Evolutionary conservation across 2,888 invertebrate genomes (phyloP).

Genomic region (Cataglyphis altisquamis): DNA sequence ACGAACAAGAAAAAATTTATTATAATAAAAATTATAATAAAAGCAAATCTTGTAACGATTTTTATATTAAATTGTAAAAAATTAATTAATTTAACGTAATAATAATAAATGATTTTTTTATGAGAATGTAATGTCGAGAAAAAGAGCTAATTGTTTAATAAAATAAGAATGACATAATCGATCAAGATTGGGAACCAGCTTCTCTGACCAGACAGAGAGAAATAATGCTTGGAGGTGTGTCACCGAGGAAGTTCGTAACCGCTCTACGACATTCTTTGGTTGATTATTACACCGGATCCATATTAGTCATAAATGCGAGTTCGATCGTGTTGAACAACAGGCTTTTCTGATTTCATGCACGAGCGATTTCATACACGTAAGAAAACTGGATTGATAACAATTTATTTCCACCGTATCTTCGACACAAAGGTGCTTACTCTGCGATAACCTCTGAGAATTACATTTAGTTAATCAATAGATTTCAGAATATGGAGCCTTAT

Average conservation of each 20-base stretch:
- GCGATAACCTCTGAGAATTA: neutral
- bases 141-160: no score
- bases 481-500: neutral
- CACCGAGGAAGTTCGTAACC: constrained; percentile 18
- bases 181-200: constrained; percentile 23
- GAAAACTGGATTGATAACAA: constrained; percentile 27
- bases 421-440: constrained; percentile 1
- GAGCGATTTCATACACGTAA: neutral
- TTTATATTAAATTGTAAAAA: constrained; percentile 23
- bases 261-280: constrained; percentile 7
- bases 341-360: constrained; percentile 29
- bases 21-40: constrained; percentile 24
- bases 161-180: constrained; percentile 19
- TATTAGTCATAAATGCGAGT: constrained; percentile 33
- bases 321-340: constrained; percentile 39
- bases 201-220: constrained; percentile 14
- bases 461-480: neutral
- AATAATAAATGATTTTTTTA: neutral
- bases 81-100: constrained; percentile 14
- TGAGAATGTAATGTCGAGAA: neutral
- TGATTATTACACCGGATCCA: constrained; percentile 24
- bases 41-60: neutral
- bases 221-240: constrained; percentile 41
- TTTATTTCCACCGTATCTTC: constrained; percentile 8
- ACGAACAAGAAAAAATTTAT: constrained; percentile 7